Percentiles rank a stretch among this genome's conserved stretches.
Conservation (phyloP, 2,797 vertebrate species). For the Gallinago stenura region DNA sequence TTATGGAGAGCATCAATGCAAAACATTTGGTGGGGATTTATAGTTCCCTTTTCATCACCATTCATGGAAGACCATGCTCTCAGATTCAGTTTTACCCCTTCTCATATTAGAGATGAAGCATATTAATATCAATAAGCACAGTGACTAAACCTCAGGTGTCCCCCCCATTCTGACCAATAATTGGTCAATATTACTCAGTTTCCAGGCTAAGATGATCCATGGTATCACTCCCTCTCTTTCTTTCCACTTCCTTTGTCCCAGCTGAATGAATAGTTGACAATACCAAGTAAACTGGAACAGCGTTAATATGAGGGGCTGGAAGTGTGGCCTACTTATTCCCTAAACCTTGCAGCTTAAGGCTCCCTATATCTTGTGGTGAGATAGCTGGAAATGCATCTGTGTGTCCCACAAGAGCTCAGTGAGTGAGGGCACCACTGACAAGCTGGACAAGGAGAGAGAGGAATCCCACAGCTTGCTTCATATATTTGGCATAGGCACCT, state of each 20-base stretch:
- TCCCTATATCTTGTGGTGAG: neutral
- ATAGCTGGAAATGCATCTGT: neutral
- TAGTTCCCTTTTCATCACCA: neutral
- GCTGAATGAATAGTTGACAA: neutral
- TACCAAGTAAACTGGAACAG: neutral
- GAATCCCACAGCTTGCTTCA: neutral
- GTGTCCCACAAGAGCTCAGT: fast-evolving
- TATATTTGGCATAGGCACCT: neutral
- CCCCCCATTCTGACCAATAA: neutral
- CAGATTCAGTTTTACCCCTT: neutral
- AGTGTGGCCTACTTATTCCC: neutral
- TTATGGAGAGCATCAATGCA: neutral
- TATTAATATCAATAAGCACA: neutral
- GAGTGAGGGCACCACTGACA: neutral
- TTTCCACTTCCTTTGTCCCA: neutral
- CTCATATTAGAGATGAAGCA: neutral
- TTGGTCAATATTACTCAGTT: neutral
- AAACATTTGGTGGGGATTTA: neutral
- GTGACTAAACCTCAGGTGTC: neutral
- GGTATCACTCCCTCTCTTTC: neutral
- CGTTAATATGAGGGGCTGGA: neutral
- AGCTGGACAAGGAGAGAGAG: neutral
- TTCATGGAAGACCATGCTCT: neutral
- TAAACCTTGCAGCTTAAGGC: neutral
- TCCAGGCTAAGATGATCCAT: neutral